Evolutionary conservation across 2,113 vertebrate genomes (phyloP), one percentile per base, ranked within the genome.

Genomic region (Charina bottae): DNA sequence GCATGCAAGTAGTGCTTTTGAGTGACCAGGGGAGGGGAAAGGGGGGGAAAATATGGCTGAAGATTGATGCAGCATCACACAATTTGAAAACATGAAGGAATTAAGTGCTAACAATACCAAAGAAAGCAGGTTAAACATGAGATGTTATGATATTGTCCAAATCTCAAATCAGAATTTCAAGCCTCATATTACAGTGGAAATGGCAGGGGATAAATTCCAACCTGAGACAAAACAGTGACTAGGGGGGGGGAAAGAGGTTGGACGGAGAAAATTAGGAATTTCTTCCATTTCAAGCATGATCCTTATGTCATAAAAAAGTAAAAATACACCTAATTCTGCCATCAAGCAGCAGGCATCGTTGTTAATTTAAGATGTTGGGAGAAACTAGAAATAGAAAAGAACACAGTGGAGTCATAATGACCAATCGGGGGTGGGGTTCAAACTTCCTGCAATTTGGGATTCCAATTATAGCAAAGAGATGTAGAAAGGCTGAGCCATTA

Each of bases 61-160:
- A 37, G 17, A 59, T 9, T 42, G 86, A 19, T 37, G 58, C 42
- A 53, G 46, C 17, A 49, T 28, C 85, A 56, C 54, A 33, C 19
- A 49, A 84, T 24, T 33, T 37, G 19, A 4, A 59, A 87, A 58
- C 19, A 6, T 2, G 4, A 9, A 53, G 33, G 3, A 53, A 58
- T 11, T 21, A 17, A 17, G 23, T 21, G n/a, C 72, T 78, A 89
- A 90, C 9, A 2, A 37, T 23, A 60, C 7, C 90, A 33, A 92
- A 91, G 72, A 49, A 92, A 8, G 88, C 83, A 90, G 49, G 33
- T 92, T 68, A 90, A 26, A 91, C 2, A 2, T 2, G 7, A 95
- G 8, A 21, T 85, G 23, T 94, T 83, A 94, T 92, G 85, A 42
- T 92, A 91, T 33, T 87, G 42, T 55, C 87, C 92, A 62, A 33